Percentiles rank a stretch among this genome's conserved stretches.
Evolutionary conservation across 2,797 vertebrate genomes (phyloP).

Genomic region (Otus scops): DNA sequence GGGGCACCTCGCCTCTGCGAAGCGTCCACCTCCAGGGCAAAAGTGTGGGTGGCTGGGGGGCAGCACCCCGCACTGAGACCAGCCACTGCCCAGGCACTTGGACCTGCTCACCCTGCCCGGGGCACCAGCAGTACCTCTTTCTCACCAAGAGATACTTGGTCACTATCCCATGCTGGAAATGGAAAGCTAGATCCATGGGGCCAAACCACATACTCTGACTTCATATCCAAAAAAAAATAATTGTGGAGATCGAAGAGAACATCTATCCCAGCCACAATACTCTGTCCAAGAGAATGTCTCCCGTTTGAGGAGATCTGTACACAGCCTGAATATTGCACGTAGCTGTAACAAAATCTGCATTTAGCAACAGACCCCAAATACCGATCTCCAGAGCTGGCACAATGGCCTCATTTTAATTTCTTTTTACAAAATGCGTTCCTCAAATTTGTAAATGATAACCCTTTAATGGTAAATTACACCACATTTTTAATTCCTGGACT

Average conservation of each 20-base stretch:
- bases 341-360: not conserved
- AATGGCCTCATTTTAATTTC: not conserved
- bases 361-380: not conserved
- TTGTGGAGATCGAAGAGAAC: not conserved
- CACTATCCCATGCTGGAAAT: not conserved
- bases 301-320: not conserved
- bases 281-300: not conserved
- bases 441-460: not conserved
- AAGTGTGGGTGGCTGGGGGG: not conserved
- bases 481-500: not conserved
- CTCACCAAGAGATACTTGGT: not conserved
- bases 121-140: not conserved
- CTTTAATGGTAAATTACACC: not conserved
- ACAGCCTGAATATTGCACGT: accelerated
- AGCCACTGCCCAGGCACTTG: not conserved
- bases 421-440: not conserved
- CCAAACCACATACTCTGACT: accelerated
- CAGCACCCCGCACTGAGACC: not conserved
- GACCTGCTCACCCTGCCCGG: not conserved
- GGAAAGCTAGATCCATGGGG: not conserved
- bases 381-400: not conserved
- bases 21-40: not conserved
- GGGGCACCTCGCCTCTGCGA: not conserved
- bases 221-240: not conserved
- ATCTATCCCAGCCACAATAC: not conserved